Percentiles rank a stretch among this genome's conserved stretches.
Evolutionary conservation across 2,888 invertebrate genomes (phyloP).

Genomic region (Protonemura montana): DNA sequence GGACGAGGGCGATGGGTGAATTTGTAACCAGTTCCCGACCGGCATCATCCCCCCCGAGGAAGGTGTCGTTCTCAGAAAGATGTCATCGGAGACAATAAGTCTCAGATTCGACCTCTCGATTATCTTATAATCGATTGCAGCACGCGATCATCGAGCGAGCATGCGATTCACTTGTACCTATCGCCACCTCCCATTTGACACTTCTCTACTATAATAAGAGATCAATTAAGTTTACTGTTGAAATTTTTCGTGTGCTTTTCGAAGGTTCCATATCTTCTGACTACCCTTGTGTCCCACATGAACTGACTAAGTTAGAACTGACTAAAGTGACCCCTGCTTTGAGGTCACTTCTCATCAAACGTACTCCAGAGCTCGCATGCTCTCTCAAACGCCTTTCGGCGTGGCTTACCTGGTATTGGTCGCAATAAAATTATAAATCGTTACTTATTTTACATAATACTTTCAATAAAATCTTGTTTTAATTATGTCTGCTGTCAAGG

Average conservation of each 20-base stretch:
- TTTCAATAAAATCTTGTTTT: not conserved
- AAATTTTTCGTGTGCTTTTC: not conserved
- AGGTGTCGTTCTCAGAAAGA: not conserved
- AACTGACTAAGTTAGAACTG: no score
- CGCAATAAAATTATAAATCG: not conserved
- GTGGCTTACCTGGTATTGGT: not conserved
- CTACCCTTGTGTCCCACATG: no score
- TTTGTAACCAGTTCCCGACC: not conserved
- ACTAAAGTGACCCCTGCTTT: not conserved
- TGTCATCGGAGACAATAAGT: constrained; percentile 3
- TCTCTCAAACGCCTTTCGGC: not conserved
- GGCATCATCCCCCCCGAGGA: not conserved
- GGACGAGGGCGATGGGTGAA: not conserved
- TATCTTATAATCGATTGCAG: not conserved
- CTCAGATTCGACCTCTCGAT: constrained; percentile 12
- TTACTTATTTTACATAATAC: constrained; percentile 12
- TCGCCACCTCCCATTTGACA: constrained; percentile 7
- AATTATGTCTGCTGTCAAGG: not conserved
- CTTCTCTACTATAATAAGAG: not conserved
- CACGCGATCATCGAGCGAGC: not conserved
- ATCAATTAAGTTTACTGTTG: not conserved
- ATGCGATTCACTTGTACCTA: not conserved
- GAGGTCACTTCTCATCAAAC: not conserved
- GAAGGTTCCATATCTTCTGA: not conserved
- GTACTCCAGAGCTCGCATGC: not conserved